Evolutionary conservation across 1,140 invertebrate genomes (phyloP).

Genomic region (Drosophila lacertosa): DNA sequence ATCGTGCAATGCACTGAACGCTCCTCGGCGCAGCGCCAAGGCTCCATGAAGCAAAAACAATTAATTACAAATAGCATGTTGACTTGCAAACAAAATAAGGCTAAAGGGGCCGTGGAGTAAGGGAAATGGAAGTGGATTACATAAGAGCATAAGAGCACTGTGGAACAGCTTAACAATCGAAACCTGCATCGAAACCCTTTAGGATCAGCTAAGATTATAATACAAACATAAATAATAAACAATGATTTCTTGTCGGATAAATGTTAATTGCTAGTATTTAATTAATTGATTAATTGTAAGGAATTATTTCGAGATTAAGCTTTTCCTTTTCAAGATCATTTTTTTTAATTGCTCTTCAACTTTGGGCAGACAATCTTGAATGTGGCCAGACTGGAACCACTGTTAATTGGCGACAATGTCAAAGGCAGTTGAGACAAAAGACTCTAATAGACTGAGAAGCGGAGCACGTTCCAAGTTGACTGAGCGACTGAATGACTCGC

Average conservation of each 20-base stretch:
- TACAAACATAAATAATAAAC: too few species aligned
- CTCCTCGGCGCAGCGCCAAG: slow-evolving; percentile 20
- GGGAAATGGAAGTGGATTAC: slow-evolving; percentile 26
- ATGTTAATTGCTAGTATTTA: too few species aligned
- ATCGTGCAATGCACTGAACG: slow-evolving; percentile 73
- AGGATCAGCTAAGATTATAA: slow-evolving; percentile 10
- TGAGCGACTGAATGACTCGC: slow-evolving; percentile 54
- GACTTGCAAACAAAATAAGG: slow-evolving; percentile 73
- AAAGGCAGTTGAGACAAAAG: slow-evolving; percentile 63
- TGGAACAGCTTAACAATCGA: slow-evolving; percentile 12
- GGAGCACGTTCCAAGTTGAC: slow-evolving; percentile 45
- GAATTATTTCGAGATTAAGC: too few species aligned
- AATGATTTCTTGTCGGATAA: too few species aligned
- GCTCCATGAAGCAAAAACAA: slow-evolving; percentile 74
- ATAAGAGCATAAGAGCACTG: slow-evolving; percentile 26
- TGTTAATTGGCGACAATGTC: slow-evolving; percentile 64
- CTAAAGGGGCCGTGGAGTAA: not conserved
- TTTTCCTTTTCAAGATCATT: too few species aligned
- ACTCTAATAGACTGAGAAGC: slow-evolving; percentile 56
- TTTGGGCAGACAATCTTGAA: not conserved
- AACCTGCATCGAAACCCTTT: not conserved
- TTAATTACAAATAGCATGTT: slow-evolving; percentile 82
- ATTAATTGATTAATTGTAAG: too few species aligned
- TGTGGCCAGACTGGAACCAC: slow-evolving; percentile 16
- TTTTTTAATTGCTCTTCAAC: not conserved